phyloP scores from a whole-genome alignment of 2,888 invertebrate species.

The Digitonthophagus gazella region DNA sequence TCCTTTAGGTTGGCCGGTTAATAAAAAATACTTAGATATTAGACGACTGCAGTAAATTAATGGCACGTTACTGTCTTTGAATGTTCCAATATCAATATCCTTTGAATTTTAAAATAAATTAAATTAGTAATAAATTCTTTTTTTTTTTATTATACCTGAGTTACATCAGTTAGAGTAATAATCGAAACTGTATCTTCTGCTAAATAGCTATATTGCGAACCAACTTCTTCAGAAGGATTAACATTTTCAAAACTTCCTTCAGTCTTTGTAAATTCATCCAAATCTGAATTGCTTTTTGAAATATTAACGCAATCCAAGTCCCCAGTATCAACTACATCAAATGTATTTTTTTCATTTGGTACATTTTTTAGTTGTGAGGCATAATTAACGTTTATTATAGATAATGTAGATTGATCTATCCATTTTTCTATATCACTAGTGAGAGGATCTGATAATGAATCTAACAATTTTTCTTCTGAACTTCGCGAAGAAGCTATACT shows the following conservation, averaged over 20 bases:
- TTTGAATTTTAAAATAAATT: constrained; percentile 43
- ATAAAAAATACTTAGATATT: constrained; percentile 69
- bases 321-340: background rate
- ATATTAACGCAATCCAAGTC: background rate
- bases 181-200: constrained; percentile 9
- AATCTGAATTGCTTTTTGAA: background rate
- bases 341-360: background rate
- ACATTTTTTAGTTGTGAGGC: constrained; percentile 25
- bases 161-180: constrained; percentile 5
- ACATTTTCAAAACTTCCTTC: background rate
- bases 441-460: constrained; percentile 45
- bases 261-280: background rate
- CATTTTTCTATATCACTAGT: constrained; percentile 48
- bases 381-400: constrained; percentile 41
- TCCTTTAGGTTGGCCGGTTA: constrained; percentile 59
- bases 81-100: constrained; percentile 65
- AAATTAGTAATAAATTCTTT: background rate
- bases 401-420: constrained; percentile 49
- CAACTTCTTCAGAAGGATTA: constrained; percentile 1
- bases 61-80: constrained; percentile 63
- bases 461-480: constrained; percentile 46
- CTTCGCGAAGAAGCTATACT: constrained; percentile 49
- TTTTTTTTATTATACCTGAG: background rate
- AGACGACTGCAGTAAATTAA: constrained; percentile 72
- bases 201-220: background rate